A percentile compares a stretch with the other conserved stretches of the same genome.
phyloP scores from a whole-genome alignment of 2,113 vertebrate species.

The Tetrao urogallus region DNA sequence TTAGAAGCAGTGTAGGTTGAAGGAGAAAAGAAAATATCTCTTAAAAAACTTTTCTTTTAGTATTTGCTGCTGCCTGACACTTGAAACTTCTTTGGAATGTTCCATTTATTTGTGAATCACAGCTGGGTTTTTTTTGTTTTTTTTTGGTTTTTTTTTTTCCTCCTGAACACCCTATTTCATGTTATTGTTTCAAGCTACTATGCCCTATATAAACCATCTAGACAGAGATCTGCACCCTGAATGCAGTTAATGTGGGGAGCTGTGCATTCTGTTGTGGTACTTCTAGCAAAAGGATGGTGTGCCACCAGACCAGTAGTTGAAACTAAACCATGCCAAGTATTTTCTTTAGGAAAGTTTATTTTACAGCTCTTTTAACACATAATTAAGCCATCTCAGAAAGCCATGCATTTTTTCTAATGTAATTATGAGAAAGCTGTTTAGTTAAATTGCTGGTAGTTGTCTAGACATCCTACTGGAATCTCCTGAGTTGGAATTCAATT shows the following conservation, averaged over 20 bases:
- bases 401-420: not conserved
- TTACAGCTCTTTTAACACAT: conserved; percentile 7
- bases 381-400: conserved; percentile 2
- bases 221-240: not conserved
- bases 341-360: conserved; percentile 10
- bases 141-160: not conserved
- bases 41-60: not conserved
- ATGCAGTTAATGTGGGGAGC: not conserved
- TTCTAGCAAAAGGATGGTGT: not conserved
- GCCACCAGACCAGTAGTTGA: not conserved
- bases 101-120: not conserved
- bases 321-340: not conserved
- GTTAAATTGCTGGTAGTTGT: conserved; percentile 15
- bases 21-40: not conserved
- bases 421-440: conserved; percentile 26
- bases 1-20: not conserved
- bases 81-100: not conserved
- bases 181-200: not conserved
- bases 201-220: not conserved
- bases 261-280: not conserved
- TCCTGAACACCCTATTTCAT: not conserved
- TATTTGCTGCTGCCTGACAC: not conserved
- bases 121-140: not conserved
- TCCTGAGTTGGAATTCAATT: conserved; percentile 46
- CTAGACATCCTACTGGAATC: conserved; percentile 32